Conservation (phyloP, 2,888 invertebrate genomes). For the Rhingia rostrata region DNA sequence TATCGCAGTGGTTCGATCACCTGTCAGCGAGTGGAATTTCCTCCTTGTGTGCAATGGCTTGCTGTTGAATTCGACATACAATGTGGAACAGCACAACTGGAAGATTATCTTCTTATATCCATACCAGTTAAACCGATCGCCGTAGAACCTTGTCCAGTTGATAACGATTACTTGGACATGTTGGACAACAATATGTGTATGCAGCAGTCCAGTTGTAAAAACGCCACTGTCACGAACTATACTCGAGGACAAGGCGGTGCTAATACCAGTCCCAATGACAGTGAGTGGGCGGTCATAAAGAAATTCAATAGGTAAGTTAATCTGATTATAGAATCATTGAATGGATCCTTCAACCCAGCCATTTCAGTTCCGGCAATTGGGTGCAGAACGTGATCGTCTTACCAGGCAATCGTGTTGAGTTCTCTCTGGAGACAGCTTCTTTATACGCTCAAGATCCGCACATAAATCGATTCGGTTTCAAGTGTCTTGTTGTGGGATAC, state of each 20-base stretch:
- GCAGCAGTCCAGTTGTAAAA: constrained; percentile 75
- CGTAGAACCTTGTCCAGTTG: constrained; percentile 73
- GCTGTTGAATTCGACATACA: constrained; percentile 96
- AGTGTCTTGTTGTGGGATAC: constrained; percentile 91
- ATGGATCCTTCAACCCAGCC: not conserved
- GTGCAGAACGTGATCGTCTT: constrained; percentile 92
- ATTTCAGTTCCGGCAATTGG: constrained; percentile 85
- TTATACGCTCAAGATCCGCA: constrained; percentile 96
- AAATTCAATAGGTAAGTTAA: constrained; percentile 85
- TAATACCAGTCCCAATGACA: constrained; percentile 72
- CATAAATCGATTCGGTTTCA: constrained; percentile 90
- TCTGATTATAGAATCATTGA: not conserved
- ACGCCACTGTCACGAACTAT: constrained; percentile 77
- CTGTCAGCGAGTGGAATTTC: constrained; percentile 94
- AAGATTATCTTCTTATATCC: constrained; percentile 92
- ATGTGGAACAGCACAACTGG: constrained; percentile 95
- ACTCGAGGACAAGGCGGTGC: constrained; percentile 78
- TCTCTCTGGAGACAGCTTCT: constrained; percentile 97
- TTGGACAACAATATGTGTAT: constrained; percentile 80
- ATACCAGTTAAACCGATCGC: constrained; percentile 84
- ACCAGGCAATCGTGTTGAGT: constrained; percentile 96
- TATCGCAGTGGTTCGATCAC: constrained; percentile 94
- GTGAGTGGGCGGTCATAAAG: constrained; percentile 87
- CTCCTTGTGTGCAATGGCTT: constrained; percentile 94
- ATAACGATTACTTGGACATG: constrained; percentile 80